Evolutionary conservation across 2,888 invertebrate species (phyloP).

Genomic region (Silvanus unidentatus): DNA sequence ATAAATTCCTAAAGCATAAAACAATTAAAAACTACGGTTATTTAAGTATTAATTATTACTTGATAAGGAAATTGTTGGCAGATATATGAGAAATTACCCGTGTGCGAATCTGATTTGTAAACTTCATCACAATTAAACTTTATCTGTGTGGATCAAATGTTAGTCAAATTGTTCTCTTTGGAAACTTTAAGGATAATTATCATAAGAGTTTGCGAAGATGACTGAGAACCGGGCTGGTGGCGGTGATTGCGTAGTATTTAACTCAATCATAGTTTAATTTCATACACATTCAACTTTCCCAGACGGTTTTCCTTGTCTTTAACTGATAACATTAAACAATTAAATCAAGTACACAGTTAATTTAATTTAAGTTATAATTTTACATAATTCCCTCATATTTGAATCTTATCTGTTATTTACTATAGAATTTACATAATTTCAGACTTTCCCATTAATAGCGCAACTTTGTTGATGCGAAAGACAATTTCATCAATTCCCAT

Average conservation of each 20-base stretch:
- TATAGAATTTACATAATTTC: no score
- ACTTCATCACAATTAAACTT: constrained; percentile 32
- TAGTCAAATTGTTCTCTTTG: constrained; percentile 28
- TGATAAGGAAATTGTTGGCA: constrained; percentile 6
- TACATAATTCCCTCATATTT: neutral
- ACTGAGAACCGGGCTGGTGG: constrained; percentile 19
- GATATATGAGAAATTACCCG: no score
- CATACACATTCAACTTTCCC: constrained; percentile 16
- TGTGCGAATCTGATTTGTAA: constrained; percentile 22
- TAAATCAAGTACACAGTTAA: constrained; percentile 1
- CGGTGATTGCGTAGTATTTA: constrained; percentile 19
- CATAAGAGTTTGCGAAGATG: constrained; percentile 19
- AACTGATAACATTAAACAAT: constrained; percentile 2
- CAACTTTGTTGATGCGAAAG: no score
- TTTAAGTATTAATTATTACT: no score
- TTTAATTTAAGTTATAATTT: constrained; percentile 1
- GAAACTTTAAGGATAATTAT: constrained; percentile 29
- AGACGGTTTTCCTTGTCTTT: constrained; percentile 3
- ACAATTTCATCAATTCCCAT: no score
- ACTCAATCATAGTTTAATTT: constrained; percentile 20
- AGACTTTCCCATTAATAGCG: no score
- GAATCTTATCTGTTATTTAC: no score
- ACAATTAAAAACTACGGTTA: no score
- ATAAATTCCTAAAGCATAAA: no score
- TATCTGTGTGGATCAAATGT: constrained; percentile 27